phyloP scores from a whole-genome alignment of 1,140 invertebrate genomes.

The Eumeta japonica region DNA sequence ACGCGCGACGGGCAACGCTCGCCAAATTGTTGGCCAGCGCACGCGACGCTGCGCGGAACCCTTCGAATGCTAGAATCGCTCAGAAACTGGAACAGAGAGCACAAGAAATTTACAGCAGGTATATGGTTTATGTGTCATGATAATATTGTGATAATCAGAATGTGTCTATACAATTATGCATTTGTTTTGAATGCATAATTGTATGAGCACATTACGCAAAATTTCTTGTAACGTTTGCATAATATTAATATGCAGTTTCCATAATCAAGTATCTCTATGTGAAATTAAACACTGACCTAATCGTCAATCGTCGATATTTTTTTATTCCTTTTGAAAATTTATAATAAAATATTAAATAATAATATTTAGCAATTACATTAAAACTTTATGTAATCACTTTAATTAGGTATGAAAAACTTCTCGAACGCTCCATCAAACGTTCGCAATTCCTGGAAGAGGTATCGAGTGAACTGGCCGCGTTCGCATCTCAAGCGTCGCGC shows the following conservation, averaged over 20 bases:
- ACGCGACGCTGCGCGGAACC: constrained; percentile 75
- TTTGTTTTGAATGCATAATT: not conserved
- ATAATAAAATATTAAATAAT: too few species aligned
- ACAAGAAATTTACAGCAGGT: constrained; percentile 73
- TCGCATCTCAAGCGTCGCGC: constrained; percentile 66
- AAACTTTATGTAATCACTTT: not conserved
- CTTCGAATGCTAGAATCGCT: constrained; percentile 81
- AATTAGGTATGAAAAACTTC: constrained; percentile 77
- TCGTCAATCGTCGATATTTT: too few species aligned
- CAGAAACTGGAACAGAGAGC: constrained; percentile 88
- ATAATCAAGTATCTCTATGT: too few species aligned
- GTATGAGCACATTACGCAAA: not conserved
- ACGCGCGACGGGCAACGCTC: constrained; percentile 80
- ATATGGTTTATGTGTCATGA: constrained; percentile 3
- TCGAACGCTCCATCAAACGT: constrained; percentile 76
- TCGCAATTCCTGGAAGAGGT: constrained; percentile 82
- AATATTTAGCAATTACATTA: too few species aligned
- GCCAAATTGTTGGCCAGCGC: constrained; percentile 78
- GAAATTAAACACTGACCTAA: too few species aligned
- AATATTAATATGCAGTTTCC: too few species aligned
- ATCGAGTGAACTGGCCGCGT: constrained; percentile 67
- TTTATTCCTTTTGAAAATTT: too few species aligned
- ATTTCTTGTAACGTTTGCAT: too few species aligned
- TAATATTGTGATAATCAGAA: not conserved
- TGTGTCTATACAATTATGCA: constrained; percentile 1